These are phyloP conservation scores for Lontra canadensis DNA, from an alignment of 2,113 vertebrate species.

Conservation along the genomic window DNA sequence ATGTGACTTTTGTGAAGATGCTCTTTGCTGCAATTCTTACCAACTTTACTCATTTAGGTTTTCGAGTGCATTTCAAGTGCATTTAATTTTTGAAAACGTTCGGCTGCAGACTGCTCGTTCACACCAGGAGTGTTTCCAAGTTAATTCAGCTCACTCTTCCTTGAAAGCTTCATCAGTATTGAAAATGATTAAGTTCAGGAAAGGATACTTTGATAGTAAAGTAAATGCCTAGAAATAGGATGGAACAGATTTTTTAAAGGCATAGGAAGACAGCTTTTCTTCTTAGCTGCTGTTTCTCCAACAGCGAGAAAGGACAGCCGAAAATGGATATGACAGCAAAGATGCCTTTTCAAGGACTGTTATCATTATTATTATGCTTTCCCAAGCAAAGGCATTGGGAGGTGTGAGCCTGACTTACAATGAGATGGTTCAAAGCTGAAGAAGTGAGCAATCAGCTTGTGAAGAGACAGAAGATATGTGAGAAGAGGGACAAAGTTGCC, in stretches of 20 bases:
- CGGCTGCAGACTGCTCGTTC: conserved; percentile 35
- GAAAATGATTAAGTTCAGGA: conserved; percentile 52
- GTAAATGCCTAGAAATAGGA: conserved; percentile 28
- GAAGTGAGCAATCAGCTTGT: not conserved
- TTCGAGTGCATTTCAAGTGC: conserved; percentile 57
- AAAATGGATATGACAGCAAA: not conserved
- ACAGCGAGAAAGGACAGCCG: not conserved
- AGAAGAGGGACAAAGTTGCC: not conserved
- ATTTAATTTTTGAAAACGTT: conserved; percentile 64
- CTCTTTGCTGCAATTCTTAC: conserved; percentile 57
- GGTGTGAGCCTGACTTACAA: not conserved
- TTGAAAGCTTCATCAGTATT: conserved; percentile 54
- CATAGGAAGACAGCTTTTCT: not conserved
- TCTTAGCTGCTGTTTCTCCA: not conserved
- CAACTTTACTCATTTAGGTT: conserved; percentile 29
- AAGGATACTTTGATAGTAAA: conserved; percentile 45
- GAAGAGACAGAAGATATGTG: not conserved
- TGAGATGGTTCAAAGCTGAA: not conserved
- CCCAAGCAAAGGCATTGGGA: not conserved
- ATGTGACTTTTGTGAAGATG: conserved; percentile 4
- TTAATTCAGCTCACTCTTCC: conserved; percentile 56
- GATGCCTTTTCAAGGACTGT: not conserved
- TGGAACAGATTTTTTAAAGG: not conserved
- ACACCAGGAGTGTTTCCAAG: conserved; percentile 47
- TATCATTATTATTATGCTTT: not conserved